These are phyloP conservation scores for Tokudaia muenninki DNA, from an alignment of 2,797 vertebrate species.

Conservation along the genomic window DNA sequence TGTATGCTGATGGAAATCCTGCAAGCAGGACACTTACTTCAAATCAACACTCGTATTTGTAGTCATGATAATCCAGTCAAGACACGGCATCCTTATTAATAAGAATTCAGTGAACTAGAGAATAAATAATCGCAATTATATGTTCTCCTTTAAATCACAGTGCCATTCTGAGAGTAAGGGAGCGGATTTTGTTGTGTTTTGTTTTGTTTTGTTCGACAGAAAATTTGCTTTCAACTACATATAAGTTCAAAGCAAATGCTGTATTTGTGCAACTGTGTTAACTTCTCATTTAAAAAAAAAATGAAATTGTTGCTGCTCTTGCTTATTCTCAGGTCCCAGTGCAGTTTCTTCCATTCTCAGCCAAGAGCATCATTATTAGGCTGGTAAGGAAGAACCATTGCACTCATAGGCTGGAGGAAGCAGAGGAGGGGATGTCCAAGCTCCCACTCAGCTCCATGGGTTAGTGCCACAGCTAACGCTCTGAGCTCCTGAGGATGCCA, in stretches of 20 bases:
- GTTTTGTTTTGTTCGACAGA: background rate
- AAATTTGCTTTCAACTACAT: background rate
- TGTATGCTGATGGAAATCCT: background rate
- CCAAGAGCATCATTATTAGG: rapidly evolving
- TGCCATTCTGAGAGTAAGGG: background rate
- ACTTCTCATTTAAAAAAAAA: background rate
- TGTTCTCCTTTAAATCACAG: background rate
- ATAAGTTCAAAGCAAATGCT: background rate
- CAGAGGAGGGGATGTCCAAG: rapidly evolving
- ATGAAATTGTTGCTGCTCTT: background rate
- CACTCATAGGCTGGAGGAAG: background rate
- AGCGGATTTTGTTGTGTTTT: background rate
- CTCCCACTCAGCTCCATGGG: rapidly evolving
- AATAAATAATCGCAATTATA: background rate
- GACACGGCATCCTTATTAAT: background rate
- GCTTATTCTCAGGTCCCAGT: background rate
- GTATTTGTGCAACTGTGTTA: background rate
- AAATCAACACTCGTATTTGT: constrained; percentile 1
- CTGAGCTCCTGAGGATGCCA: background rate
- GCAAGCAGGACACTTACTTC: background rate
- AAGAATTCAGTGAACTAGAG: background rate
- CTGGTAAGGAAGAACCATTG: rapidly evolving
- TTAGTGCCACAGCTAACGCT: too few species aligned
- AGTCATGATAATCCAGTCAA: background rate
- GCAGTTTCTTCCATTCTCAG: rapidly evolving